Evolutionary conservation across 2,113 vertebrate genomes (phyloP).

Genomic region (Donacobius atricapilla): DNA sequence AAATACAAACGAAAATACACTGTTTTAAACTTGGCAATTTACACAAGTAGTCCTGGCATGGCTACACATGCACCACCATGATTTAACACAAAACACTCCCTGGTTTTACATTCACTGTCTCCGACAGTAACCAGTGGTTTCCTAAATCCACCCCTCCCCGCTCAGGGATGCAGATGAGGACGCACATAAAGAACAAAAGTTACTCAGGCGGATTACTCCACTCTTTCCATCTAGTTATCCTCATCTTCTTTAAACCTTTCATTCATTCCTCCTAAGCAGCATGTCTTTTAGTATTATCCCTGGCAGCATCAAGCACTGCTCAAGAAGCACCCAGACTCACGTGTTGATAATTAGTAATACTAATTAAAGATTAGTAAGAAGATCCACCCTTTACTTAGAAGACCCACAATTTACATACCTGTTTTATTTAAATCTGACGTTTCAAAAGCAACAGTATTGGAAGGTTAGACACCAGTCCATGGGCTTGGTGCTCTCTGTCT

Average conservation of each 20-base stretch:
- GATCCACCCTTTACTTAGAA: not conserved
- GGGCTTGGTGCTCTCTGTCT: not conserved
- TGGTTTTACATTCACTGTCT: not conserved
- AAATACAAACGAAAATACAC: not conserved
- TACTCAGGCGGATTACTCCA: not conserved
- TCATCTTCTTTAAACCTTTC: not conserved
- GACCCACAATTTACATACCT: slow-evolving; percentile 2
- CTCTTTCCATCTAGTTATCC: not conserved
- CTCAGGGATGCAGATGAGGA: not conserved
- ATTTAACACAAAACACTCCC: not conserved
- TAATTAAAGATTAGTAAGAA: slow-evolving; percentile 23
- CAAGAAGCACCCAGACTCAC: not conserved
- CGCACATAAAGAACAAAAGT: not conserved
- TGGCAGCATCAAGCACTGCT: not conserved
- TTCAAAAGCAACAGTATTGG: not conserved
- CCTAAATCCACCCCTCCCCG: not conserved
- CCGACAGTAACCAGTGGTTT: not conserved
- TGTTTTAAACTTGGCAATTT: not conserved
- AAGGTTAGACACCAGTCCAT: slow-evolving; percentile 1
- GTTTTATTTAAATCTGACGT: slow-evolving; percentile 8
- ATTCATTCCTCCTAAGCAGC: not conserved
- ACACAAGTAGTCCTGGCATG: not conserved
- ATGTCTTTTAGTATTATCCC: not conserved
- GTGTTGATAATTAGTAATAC: not conserved
- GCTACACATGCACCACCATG: not conserved